Evolutionary conservation across 2,113 vertebrate species (phyloP), one percentile per base, ranked within the genome.

Genomic region (Spermophilus dauricus): DNA sequence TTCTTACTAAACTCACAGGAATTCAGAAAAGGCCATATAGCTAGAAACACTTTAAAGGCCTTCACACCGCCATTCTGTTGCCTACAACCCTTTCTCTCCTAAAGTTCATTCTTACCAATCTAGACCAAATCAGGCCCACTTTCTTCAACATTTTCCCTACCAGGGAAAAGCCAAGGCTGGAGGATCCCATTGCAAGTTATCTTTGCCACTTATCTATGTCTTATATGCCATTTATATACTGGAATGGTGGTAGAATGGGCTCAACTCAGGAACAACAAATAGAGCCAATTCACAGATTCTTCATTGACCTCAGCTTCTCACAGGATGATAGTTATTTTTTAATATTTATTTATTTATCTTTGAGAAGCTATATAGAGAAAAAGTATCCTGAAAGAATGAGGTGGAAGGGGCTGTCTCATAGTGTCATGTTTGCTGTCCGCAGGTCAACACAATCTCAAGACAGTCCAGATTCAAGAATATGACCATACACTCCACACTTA

Each of bases 181-280:
- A 53, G 4, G 4, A 53, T n/a, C 11, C 1, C 20, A 5, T 80
- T 95, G 14, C 22, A 81, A 30, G 18, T 39, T 65, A 1, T 26
- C 28, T 90, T 58, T 77, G 77, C 90, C 56, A 85, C 30, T 69
- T 69, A 58, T 69, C 18, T 6, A 22, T 22, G 56, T 18, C 56
- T 58, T 58, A 22, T 20, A 58, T 58, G 56, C 18, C 56, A 58
- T 8, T 30, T 42, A 5, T 3, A 2, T 9, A 2, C 12, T 67
- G 0, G 1, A 51, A 61, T 34, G 80, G 2, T 28, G 39, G 4
- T 37, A 1, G 28, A 28, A 34, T 67, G 2, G 5, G 24, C 1
- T 85, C n/a, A 45, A 8, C 26, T 45, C 22, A 67, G 42, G 28
- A 82, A 8, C 45, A 7, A 5, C 26, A 86, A 80, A 16, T 11